phyloP scores from a whole-genome alignment of 2,113 vertebrate species.

The Oncorhynchus gorbuscha region DNA sequence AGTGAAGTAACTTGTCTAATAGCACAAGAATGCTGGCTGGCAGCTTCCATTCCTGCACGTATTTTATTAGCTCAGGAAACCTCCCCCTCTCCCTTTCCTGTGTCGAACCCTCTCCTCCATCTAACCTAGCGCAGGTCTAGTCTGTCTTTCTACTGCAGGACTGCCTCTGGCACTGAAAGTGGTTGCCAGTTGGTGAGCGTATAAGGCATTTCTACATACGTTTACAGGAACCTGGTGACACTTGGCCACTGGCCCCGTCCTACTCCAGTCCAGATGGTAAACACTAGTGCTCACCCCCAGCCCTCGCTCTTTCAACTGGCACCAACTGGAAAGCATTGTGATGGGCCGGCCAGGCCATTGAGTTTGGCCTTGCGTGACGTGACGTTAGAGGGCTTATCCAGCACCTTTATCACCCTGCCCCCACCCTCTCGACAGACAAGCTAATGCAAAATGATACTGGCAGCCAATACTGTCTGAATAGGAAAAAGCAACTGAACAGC shows the following conservation, averaged over 20 bases:
- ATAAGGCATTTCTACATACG: slow-evolving; percentile 53
- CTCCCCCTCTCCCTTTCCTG: slow-evolving; percentile 36
- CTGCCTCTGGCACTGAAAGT: slow-evolving; percentile 46
- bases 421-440: slow-evolving; percentile 56
- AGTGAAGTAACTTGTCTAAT: slow-evolving; percentile 73
- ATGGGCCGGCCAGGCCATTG: slow-evolving; percentile 29
- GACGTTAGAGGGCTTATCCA: slow-evolving; percentile 62
- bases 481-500: slow-evolving; percentile 57
- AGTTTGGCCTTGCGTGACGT: slow-evolving; percentile 58
- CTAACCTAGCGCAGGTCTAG: slow-evolving; percentile 47
- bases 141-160: slow-evolving; percentile 35
- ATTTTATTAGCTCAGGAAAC: slow-evolving; percentile 73
- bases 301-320: slow-evolving; percentile 12
- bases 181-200: slow-evolving; percentile 25
- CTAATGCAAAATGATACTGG: slow-evolving; percentile 66
- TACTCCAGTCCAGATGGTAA: slow-evolving; percentile 34
- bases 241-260: slow-evolving; percentile 47
- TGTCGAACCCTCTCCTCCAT: slow-evolving; percentile 29
- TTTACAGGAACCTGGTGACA: slow-evolving; percentile 65
- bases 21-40: slow-evolving; percentile 74
- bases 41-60: slow-evolving; percentile 65
- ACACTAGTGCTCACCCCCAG: slow-evolving; percentile 25
- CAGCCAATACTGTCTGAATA: slow-evolving; percentile 64
- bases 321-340: slow-evolving; percentile 31
- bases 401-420: slow-evolving; percentile 41